Evolutionary conservation across 2,888 invertebrate genomes (phyloP).

Genomic region (Tenthredo distinguenda): DNA sequence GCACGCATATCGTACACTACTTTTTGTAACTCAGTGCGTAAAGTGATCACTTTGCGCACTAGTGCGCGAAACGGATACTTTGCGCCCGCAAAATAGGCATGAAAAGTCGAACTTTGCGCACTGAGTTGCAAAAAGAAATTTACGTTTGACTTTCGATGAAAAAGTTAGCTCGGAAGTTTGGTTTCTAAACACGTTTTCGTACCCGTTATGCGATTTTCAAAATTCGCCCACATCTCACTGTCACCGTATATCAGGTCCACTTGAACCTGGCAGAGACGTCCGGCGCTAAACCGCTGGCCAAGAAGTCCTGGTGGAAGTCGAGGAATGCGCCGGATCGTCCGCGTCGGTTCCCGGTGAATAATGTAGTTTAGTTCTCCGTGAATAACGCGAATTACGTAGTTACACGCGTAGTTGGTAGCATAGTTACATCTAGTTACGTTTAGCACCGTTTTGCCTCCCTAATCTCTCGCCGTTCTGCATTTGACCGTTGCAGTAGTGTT

Average conservation of each 20-base stretch:
- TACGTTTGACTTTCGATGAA: too few relatives aligned
- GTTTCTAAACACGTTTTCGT: background rate
- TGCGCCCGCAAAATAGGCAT: too few relatives aligned
- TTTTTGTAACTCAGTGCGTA: too few relatives aligned
- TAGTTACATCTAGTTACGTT: conserved; percentile 51
- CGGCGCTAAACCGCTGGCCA: conserved; percentile 4
- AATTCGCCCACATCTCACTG: background rate
- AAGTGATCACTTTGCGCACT: too few relatives aligned
- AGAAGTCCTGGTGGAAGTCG: conserved; percentile 42
- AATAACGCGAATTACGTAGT: conserved; percentile 50
- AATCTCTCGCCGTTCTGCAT: conserved; percentile 36
- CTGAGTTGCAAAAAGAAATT: too few relatives aligned
- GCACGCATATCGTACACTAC: too few relatives aligned
- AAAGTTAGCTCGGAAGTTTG: too few relatives aligned
- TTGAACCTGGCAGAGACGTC: background rate
- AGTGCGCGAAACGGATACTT: too few relatives aligned
- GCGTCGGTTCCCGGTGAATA: conserved; percentile 46
- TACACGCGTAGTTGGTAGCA: conserved; percentile 50
- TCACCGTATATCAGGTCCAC: background rate
- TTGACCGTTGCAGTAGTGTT: conserved; percentile 23
- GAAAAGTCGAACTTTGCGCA: too few relatives aligned
- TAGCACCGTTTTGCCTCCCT: conserved; percentile 27
- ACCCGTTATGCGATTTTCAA: background rate
- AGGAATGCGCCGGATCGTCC: conserved; percentile 42
- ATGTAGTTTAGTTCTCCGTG: conserved; percentile 48